Conservation (phyloP, 1,140 invertebrate species). For the Zophobas morio region DNA sequence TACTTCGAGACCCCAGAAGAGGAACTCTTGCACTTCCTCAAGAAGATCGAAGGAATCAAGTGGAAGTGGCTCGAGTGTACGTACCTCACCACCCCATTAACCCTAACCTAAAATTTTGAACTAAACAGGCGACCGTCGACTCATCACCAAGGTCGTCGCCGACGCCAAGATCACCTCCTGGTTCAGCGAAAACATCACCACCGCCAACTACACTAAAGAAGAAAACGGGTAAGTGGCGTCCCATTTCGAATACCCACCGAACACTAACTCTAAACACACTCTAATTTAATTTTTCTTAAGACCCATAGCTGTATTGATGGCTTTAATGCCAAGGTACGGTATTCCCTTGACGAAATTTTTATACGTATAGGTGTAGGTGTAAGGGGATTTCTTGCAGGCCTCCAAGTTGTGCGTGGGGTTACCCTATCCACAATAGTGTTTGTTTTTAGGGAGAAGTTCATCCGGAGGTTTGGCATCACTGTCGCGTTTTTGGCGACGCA, state of each 20-base stretch:
- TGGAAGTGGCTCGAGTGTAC: slow-evolving; percentile 82
- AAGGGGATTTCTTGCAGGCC: not conserved
- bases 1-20: slow-evolving; percentile 82
- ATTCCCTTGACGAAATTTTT: slow-evolving; percentile 56
- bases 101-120: slow-evolving; percentile 12
- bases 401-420: not conserved
- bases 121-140: slow-evolving; percentile 79
- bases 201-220: slow-evolving; percentile 77
- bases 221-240: slow-evolving; percentile 76
- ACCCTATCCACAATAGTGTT: not conserved
- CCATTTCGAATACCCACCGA: not conserved
- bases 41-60: slow-evolving; percentile 78
- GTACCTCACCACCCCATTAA: slow-evolving; percentile 24
- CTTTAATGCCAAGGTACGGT: slow-evolving; percentile 87
- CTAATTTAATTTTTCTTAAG: slow-evolving; percentile 67
- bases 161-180: slow-evolving; percentile 90
- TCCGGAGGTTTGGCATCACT: slow-evolving; percentile 86
- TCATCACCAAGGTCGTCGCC: slow-evolving; percentile 87
- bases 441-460: slow-evolving; percentile 74
- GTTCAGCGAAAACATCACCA: slow-evolving; percentile 82
- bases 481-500: slow-evolving; percentile 90
- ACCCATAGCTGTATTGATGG: slow-evolving; percentile 86
- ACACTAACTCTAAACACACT: slow-evolving; percentile 19
- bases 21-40: slow-evolving; percentile 82
- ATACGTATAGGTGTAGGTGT: not conserved